Conservation (phyloP, 2,113 vertebrate species). For the Mellivora capensis region DNA sequence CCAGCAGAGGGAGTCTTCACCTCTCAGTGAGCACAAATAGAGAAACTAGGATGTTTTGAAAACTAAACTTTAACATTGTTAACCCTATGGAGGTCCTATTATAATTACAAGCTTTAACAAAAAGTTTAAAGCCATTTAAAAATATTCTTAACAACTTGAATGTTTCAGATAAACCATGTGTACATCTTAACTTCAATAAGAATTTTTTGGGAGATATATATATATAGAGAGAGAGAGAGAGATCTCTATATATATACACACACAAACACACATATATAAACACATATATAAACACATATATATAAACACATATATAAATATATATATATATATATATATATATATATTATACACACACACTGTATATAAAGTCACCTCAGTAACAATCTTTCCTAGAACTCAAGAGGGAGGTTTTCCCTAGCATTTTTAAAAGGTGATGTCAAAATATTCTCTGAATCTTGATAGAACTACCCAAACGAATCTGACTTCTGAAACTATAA, state of each 20-base stretch:
- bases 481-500: background rate
- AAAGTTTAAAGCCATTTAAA: background rate
- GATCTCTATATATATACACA: too few species aligned
- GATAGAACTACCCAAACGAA: background rate
- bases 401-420: background rate
- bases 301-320: background rate
- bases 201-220: background rate
- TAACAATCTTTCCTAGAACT: background rate
- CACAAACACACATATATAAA: background rate
- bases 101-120: background rate
- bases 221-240: too few species aligned
- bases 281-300: background rate
- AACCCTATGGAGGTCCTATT: background rate
- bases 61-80: background rate
- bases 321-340: background rate
- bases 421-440: background rate
- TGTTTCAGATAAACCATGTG: background rate
- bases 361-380: background rate
- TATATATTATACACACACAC: background rate
- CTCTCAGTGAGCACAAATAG: background rate
- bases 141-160: background rate
- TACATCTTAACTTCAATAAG: background rate
- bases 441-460: constrained; percentile 2
- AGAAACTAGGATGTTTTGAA: background rate
- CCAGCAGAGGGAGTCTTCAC: constrained; percentile 73